Evolutionary conservation across 2,888 invertebrate species (phyloP).

Genomic region (Brachylomia viminalis): DNA sequence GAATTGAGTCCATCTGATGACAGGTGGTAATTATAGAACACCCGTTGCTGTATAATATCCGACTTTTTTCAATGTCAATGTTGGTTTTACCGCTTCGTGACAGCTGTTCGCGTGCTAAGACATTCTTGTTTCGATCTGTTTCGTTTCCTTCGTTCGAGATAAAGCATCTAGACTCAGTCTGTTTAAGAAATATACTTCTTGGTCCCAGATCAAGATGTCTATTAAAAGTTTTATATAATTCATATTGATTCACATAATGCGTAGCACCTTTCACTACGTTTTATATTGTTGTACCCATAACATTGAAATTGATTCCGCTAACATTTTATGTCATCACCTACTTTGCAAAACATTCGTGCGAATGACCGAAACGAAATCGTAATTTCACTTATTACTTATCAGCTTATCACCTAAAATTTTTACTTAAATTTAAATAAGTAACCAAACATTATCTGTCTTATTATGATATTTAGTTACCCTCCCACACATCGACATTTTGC

Average conservation of each 20-base stretch:
- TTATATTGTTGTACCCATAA: constrained; percentile 42
- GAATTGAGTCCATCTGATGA: constrained; percentile 75
- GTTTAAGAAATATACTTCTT: constrained; percentile 40
- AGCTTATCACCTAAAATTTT: constrained; percentile 60
- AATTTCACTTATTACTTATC: constrained; percentile 67
- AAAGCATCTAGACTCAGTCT: constrained; percentile 29
- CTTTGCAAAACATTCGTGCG: constrained; percentile 52
- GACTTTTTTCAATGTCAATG: constrained; percentile 80
- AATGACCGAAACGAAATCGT: constrained; percentile 56
- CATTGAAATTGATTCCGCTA: constrained; percentile 53
- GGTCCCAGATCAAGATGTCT: constrained; percentile 21
- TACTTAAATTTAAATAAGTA: constrained; percentile 63
- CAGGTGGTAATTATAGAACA: constrained; percentile 82
- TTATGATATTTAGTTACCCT: constrained; percentile 64
- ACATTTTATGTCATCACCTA: constrained; percentile 47
- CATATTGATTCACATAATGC: constrained; percentile 34
- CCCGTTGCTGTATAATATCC: constrained; percentile 71
- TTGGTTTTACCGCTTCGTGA: constrained; percentile 63
- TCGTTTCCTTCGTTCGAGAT: constrained; percentile 34
- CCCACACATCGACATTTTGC: constrained; percentile 63
- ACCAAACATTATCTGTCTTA: constrained; percentile 61
- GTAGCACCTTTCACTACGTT: constrained; percentile 56
- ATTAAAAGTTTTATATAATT: constrained; percentile 14
- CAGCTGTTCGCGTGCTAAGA: constrained; percentile 55
- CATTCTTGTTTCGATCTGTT: constrained; percentile 54